These are phyloP conservation scores for Aramus guarauna DNA, from an alignment of 2,113 vertebrate species.

Conservation along the genomic window DNA sequence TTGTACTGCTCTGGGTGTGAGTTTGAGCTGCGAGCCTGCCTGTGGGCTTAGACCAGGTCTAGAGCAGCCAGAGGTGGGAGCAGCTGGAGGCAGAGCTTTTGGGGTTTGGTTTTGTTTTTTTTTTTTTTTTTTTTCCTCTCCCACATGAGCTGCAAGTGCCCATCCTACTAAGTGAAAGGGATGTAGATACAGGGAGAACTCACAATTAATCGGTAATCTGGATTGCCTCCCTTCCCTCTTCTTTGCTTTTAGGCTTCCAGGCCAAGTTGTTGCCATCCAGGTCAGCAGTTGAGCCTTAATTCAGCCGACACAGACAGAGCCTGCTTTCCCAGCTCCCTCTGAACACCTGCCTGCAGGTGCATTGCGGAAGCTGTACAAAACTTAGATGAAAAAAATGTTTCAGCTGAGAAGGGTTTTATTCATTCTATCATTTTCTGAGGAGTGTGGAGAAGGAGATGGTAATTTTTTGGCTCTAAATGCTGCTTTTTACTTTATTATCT, in stretches of 20 bases:
- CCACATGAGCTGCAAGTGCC: background rate
- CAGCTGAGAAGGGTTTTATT: background rate
- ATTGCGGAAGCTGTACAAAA: background rate
- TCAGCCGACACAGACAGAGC: background rate
- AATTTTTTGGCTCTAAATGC: background rate
- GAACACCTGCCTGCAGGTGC: background rate
- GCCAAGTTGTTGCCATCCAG: background rate
- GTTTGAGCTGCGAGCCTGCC: background rate
- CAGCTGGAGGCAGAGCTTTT: background rate
- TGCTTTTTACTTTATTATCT: background rate
- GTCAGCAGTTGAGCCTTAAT: background rate
- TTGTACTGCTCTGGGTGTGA: accelerated
- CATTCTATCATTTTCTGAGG: background rate
- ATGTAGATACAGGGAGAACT: background rate
- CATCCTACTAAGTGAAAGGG: background rate
- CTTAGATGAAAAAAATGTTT: background rate
- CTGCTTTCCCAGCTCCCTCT: background rate
- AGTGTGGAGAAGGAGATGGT: background rate
- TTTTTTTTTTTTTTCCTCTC: no score
- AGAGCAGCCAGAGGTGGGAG: background rate
- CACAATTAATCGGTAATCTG: background rate
- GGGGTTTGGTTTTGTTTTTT: no score
- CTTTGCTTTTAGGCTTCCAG: background rate
- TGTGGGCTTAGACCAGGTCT: background rate
- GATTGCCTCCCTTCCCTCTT: background rate